These are phyloP conservation scores for Chesias legatella DNA, from an alignment of 2,888 invertebrate genomes.

Conservation along the genomic window DNA sequence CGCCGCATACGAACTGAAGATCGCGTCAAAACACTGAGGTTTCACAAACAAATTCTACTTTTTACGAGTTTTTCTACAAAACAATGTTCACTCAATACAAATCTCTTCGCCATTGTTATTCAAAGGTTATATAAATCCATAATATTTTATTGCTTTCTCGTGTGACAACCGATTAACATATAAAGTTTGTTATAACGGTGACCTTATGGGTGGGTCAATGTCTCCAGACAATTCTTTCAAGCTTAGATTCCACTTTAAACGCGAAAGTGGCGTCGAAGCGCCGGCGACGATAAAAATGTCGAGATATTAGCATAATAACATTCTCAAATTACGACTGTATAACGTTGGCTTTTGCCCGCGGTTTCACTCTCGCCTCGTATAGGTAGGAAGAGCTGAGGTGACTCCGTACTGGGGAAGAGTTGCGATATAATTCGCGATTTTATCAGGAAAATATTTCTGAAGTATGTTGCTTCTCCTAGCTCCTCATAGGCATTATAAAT, in stretches of 20 bases:
- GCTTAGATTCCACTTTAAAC: conserved; percentile 31
- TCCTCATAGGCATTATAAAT: no score
- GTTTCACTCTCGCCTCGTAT: no score
- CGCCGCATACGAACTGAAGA: not conserved
- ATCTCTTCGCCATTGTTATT: conserved; percentile 16
- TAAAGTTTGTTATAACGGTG: conserved; percentile 41
- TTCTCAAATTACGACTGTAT: conserved; percentile 41
- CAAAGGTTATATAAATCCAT: conserved; percentile 16
- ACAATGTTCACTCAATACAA: conserved; percentile 12
- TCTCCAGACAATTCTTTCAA: conserved; percentile 39
- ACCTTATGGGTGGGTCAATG: conserved; percentile 40
- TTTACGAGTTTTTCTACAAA: conserved; percentile 8
- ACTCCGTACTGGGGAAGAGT: no score
- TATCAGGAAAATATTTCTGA: no score
- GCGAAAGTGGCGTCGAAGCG: conserved; percentile 32
- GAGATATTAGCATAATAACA: conserved; percentile 57
- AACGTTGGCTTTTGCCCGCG: no score
- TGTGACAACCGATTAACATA: conserved; percentile 37
- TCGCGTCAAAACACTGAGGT: conserved; percentile 6
- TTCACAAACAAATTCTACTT: conserved; percentile 8
- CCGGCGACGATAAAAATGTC: conserved; percentile 43
- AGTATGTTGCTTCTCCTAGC: no score
- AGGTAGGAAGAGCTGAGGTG: no score
- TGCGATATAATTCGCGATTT: no score
- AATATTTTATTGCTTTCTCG: conserved; percentile 29